These are phyloP conservation scores for Beroe forskalii DNA, from an alignment of 37 sponge, comb jelly and placozoan species.

Conservation along the genomic window DNA sequence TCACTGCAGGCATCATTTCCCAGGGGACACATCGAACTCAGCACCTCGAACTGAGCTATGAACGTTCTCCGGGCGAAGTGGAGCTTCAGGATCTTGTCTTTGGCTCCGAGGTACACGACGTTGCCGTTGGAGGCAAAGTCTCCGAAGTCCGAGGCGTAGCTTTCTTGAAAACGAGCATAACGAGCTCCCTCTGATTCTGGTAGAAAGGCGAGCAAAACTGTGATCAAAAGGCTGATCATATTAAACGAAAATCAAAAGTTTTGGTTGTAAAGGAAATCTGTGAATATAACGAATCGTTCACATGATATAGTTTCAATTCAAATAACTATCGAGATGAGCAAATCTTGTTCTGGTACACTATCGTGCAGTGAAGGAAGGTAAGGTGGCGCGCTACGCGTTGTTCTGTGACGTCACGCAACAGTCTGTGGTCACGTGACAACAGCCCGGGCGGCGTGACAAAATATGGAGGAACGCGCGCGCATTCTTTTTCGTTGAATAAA, in stretches of 20 bases:
- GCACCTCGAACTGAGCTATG: conserved; percentile 43
- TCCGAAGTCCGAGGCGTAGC: background rate
- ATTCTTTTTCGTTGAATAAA: too few species aligned
- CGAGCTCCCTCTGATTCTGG: background rate
- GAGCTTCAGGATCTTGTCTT: conserved; percentile 20
- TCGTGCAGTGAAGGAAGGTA: background rate
- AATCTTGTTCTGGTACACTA: background rate
- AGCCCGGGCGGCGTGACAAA: too few species aligned
- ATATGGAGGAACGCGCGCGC: too few species aligned
- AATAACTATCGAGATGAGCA: background rate
- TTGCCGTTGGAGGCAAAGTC: conserved; percentile 34
- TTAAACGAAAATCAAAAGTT: too few species aligned
- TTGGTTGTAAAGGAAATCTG: background rate
- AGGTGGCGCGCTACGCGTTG: too few species aligned
- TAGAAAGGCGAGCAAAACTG: background rate
- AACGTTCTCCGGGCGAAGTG: conserved; percentile 16
- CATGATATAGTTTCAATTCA: background rate
- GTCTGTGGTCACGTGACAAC: too few species aligned
- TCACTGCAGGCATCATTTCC: background rate
- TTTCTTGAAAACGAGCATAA: conserved; percentile 30
- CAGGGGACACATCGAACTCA: background rate
- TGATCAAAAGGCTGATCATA: background rate
- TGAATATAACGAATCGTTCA: background rate
- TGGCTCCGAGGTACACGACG: conserved; percentile 38
- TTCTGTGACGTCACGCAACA: too few species aligned